Conservation (phyloP, 2,113 vertebrate genomes). For the Glaucidium brasilianum region DNA sequence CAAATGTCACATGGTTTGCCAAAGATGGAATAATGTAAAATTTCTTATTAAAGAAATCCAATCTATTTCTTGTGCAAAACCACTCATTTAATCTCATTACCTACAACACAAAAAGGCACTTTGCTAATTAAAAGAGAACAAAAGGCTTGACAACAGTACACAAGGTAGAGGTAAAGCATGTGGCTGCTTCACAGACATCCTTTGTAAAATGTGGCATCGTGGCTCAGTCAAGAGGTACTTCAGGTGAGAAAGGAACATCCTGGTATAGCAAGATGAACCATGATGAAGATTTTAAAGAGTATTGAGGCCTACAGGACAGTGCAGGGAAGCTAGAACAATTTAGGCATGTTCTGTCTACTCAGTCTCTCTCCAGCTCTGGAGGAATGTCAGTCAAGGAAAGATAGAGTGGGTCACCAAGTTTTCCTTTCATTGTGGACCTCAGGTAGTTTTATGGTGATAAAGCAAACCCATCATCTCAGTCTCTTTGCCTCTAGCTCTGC, state of each 20-base stretch:
- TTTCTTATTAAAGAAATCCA: neutral
- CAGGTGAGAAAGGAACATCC: neutral
- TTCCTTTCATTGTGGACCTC: neutral
- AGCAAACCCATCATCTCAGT: neutral
- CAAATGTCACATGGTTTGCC: neutral
- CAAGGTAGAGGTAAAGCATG: rapidly evolving
- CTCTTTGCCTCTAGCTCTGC: neutral
- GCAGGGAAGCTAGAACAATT: neutral
- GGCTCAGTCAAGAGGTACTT: neutral
- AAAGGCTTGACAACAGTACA: neutral
- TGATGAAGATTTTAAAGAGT: neutral
- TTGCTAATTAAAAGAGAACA: neutral
- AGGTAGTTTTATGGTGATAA: neutral
- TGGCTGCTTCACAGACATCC: neutral
- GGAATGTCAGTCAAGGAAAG: neutral
- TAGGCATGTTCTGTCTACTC: neutral
- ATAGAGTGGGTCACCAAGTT: neutral
- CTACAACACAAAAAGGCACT: neutral
- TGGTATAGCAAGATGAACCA: neutral
- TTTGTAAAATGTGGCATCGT: neutral
- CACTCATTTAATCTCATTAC: neutral
- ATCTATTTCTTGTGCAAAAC: neutral
- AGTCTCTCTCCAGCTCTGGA: neutral
- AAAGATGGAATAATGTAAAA: neutral
- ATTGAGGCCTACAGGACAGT: neutral